Base-by-base conservation (phyloP, 2,797 vertebrate genomes). In the Gymnothorax javanicus region DNA sequence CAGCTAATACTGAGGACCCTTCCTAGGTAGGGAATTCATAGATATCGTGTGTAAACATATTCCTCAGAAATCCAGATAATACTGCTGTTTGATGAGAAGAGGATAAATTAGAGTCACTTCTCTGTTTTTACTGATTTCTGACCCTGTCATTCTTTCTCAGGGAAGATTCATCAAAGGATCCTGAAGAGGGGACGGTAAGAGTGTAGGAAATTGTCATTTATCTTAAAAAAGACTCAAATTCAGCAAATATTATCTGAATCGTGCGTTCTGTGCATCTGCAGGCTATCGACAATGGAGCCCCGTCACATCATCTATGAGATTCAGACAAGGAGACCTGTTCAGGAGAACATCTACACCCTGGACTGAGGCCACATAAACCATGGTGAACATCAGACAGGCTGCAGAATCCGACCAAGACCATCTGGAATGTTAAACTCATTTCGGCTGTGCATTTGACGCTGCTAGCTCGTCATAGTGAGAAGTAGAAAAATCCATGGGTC, bases 231-330 rank as follows among this genome's bases (percentile, higher is more conserved):
- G 12, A 73, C 7, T 27, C 9, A 13, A 27, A 33, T 25, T 12
- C 11, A 27, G 43, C 23, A 56, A 7, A 15, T 86, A 17, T 15
- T 17, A 57, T 52, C 9, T 25, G 15, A 71, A 57, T 27, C n/a
- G 4, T 60, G 20, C 13, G 71, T 57, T 23, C 59, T 59, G 7
- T 17, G 83, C 27, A 58, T 25, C 85, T 92, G 11, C 91, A 96
- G 95, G 88, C 93, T 95, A 86, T 95, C 95, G 85, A 87, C 91
- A 77, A 94, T 94, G 57, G 96, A 96, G 57, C 95, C 93, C 56
- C 93, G 91, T 85, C 95, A 96, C 92, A 96, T 96, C 89, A 94
- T 96, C 87, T 94, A 96, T 4, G 95, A 96, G 93, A 96, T 96
- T 91, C 90, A 94, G 15, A 95, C 94, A 90, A 93, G 95, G 67